phyloP scores from a whole-genome alignment of 1,140 invertebrate genomes.

The Acyrthosiphon pisum region DNA sequence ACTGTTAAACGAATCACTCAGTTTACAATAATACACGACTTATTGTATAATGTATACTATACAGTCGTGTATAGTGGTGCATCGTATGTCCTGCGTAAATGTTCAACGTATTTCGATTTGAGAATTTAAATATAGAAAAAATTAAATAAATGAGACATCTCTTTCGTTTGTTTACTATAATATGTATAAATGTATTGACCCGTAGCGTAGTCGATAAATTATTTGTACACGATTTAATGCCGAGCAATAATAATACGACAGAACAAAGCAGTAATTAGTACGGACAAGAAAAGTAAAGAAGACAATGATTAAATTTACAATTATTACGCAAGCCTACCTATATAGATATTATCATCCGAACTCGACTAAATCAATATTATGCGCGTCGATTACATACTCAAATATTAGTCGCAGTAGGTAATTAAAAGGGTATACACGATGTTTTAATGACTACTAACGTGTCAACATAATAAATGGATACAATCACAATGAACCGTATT shows the following conservation, averaged over 20 bases:
- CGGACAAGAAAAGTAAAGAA: neutral
- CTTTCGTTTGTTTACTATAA: neutral
- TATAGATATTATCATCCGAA: neutral
- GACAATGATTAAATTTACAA: neutral
- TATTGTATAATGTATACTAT: neutral
- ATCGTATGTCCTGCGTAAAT: neutral
- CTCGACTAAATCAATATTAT: neutral
- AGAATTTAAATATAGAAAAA: neutral
- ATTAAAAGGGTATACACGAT: neutral
- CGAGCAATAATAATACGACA: neutral
- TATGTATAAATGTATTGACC: neutral
- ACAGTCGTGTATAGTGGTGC: neutral
- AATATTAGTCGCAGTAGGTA: conserved; percentile 11
- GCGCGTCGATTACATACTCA: neutral
- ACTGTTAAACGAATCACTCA: neutral
- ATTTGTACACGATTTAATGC: neutral
- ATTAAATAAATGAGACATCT: neutral
- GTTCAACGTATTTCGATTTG: neutral
- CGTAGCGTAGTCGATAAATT: neutral
- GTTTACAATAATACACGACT: neutral
- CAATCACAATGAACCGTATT: neutral
- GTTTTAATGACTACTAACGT: neutral
- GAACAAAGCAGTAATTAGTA: neutral
- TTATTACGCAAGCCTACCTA: neutral
- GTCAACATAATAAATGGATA: conserved; percentile 4